Evolutionary conservation across 2,797 vertebrate species (phyloP), one percentile per base, ranked within the genome.

Genomic region (Tragopan temminckii): DNA sequence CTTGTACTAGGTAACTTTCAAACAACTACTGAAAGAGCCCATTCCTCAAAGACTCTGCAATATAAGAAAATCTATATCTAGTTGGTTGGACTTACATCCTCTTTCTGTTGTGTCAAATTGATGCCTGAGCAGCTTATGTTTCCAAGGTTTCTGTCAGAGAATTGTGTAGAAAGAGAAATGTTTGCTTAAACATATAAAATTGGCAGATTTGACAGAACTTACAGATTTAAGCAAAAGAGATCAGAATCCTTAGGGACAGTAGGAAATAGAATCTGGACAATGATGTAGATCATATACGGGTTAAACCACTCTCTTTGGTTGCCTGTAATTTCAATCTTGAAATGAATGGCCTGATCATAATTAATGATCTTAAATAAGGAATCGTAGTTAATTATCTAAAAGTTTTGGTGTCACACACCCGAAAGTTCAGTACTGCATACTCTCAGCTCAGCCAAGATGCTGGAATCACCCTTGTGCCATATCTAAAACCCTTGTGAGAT

Each of bases 371-470:
- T 66, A 23, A 66, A 5, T 67, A 35, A 45, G 5, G 24, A 50
- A 40, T 45, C 20, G 43, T 45, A 43, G 23, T 61, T 66, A 50
- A 59, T 45, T 31, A 4, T 15, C 35, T 57, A 31, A 67, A 55
- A 71, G 12, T 2, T 67, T 45, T 6, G 5, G 52, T 43, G 52
- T 10, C 19, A n/a, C 0, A 0, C 38, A 4, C 17, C 35, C 7
- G 1, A 0, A 29, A n/a, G 25, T 42, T 68, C n/a, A 50, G 7
- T 21, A 27, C 2, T 7, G 9, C 4, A 3, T 11, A 50, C 33
- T 16, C 9, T 55, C n/a, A 0, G 1, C n/a, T 72, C 48, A 38
- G 7, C 8, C 11, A 25, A 33, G 42, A 20, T 19, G 7, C 25
- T 21, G 40, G 16, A 53, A 36, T 7, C 35, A 31, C 31, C 50